Conservation (phyloP, 2,113 vertebrate species). For the Cygnus buccinator region DNA sequence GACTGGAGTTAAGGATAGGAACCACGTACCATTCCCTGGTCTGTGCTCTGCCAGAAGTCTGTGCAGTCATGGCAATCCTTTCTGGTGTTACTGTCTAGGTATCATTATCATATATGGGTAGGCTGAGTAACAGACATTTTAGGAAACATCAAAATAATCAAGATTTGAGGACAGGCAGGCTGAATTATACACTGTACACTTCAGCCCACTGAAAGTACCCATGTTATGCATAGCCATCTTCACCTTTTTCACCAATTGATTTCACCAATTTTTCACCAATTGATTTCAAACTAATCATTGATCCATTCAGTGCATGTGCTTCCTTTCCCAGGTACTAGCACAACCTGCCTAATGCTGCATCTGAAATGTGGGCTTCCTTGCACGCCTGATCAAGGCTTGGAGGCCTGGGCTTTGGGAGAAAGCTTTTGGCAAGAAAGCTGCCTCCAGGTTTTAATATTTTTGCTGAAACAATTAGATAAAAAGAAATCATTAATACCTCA, state of each 20-base stretch:
- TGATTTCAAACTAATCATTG: neutral
- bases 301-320: neutral
- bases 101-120: accelerated
- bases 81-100: neutral
- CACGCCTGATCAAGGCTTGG: neutral
- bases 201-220: neutral
- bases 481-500: conserved; percentile 4
- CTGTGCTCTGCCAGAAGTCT: neutral
- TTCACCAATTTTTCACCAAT: neutral
- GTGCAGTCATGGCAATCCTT: neutral
- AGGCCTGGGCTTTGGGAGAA: neutral
- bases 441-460: neutral
- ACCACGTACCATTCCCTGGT: neutral
- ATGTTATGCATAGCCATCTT: neutral
- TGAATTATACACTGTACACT: neutral
- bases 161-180: neutral
- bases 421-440: neutral
- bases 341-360: neutral
- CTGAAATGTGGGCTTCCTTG: neutral
- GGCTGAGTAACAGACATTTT: neutral
- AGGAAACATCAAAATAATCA: neutral
- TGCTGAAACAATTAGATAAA: neutral
- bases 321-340: neutral
- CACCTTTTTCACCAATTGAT: neutral
- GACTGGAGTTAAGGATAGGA: neutral